A percentile compares a stretch with the other conserved stretches of the same genome.
Conservation (phyloP, 2,113 vertebrate genomes). For the Toxotes chatareus region DNA sequence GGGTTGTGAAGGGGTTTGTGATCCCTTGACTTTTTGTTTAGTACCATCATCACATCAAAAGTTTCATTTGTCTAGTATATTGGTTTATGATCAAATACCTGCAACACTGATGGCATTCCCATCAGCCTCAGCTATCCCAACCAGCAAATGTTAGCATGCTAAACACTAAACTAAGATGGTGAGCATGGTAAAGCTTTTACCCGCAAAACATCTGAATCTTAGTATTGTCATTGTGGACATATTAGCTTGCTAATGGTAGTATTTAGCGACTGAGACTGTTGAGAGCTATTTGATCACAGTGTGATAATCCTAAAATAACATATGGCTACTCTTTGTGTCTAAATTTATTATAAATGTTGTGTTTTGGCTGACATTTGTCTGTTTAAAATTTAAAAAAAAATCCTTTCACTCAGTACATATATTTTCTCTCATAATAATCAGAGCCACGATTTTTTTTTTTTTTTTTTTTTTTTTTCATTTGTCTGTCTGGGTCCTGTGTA, state of each 20-base stretch:
- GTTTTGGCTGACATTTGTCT: not conserved
- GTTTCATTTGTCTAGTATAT: not conserved
- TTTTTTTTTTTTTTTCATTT: conserved; percentile 34
- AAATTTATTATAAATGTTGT: conserved; percentile 4
- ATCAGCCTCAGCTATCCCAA: not conserved
- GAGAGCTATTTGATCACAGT: not conserved
- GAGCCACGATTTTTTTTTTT: conserved; percentile 1
- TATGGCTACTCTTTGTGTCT: not conserved
- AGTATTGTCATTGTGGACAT: not conserved
- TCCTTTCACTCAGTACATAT: conserved; percentile 8
- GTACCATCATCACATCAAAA: not conserved
- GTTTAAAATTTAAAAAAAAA: not conserved
- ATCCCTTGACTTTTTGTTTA: not conserved
- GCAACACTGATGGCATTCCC: not conserved
- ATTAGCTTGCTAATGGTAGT: not conserved
- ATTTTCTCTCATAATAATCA: conserved; percentile 23
- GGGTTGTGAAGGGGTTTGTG: too few species aligned
- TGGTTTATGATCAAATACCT: not conserved
- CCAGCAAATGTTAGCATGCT: not conserved
- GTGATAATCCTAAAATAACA: not conserved
- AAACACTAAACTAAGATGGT: not conserved
- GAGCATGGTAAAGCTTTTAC: not conserved
- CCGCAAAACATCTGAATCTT: not conserved
- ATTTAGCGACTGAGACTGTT: not conserved
- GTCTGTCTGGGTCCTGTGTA: conserved; percentile 30